Percentiles rank a stretch among this genome's conserved stretches.
Conservation (phyloP, 2,113 vertebrate species). For the Onychorhynchus coronatus region DNA sequence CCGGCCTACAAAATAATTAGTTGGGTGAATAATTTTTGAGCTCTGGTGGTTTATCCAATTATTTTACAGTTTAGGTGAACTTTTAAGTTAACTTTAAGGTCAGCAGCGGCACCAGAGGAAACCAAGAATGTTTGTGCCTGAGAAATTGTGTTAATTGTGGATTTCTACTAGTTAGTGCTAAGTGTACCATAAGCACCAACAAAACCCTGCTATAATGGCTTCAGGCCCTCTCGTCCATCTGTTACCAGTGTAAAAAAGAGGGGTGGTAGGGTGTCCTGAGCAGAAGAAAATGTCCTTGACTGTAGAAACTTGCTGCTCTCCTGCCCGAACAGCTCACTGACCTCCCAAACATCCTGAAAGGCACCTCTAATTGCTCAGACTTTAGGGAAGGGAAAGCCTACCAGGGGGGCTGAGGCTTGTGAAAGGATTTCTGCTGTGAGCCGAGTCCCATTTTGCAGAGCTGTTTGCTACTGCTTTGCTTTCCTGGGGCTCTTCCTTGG, state of each 20-base stretch:
- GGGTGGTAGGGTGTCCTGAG: background rate
- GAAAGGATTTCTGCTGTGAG: background rate
- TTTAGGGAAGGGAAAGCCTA: background rate
- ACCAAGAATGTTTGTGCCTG: background rate
- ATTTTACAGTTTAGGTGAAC: background rate
- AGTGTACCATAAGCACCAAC: background rate
- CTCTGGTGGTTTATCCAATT: background rate
- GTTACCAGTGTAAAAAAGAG: background rate
- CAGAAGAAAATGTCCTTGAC: constrained; percentile 4
- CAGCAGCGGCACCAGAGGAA: constrained; percentile 6
- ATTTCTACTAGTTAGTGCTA: background rate
- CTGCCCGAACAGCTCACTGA: background rate
- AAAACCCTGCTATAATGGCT: background rate
- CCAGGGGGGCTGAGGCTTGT: background rate
- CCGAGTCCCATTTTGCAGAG: background rate
- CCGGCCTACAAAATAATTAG: constrained; percentile 5
- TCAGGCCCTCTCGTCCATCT: background rate
- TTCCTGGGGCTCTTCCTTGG: background rate
- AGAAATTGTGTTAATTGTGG: background rate
- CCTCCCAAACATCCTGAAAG: constrained; percentile 14
- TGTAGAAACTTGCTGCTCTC: background rate
- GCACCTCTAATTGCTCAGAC: background rate
- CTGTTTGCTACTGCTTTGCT: background rate
- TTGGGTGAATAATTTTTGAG: background rate
- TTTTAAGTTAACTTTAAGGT: constrained; percentile 18